Base-by-base conservation (phyloP, 1,140 invertebrate species). In the Leptopilina clavipes region DNA sequence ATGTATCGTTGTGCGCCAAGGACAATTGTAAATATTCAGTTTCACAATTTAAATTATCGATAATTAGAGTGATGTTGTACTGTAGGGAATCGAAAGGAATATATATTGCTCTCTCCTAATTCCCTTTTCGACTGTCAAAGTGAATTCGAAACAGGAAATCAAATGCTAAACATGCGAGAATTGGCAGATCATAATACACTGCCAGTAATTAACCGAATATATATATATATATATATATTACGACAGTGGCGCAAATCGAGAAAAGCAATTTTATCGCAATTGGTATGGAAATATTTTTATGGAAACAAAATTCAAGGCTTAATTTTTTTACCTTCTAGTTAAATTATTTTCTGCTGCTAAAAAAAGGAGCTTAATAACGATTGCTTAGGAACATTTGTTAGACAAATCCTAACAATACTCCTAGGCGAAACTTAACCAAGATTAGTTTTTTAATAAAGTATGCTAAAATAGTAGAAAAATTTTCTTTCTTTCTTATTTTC, bases 31-130 rank as follows among this genome's bases (percentile, higher is more conserved):
- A 83, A 83, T 81, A 79, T 81, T 79, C 76, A 70, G 54, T 37
- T 31, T 73, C 71, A 73, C 74, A 72, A 82, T 72, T 79, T 81
- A 76, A 78, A 72, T 78, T 76, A 74, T 81, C 80, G 82, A 83
- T 83, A 81, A 80, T 74, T 72, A 81, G 56, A 70, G 52, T 73
- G 45, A 72, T 52, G 72, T 56, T 56, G 71, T 54, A 75, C 73
- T 79, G 54, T 74, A 65, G 59, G 48, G 75, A 81, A 82, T 76
- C 79, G 82, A 40, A 40, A 54, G 76, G 78, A 72, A 79, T 43
- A 73, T 76, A 72, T 76, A 72, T 76, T 70, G 76, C 72, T 70
- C 75, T 44, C 76, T 56, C 56, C 59, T 71, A 80, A 78, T 76
- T 82, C 76, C 76, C 78, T 18, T 70, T 81, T 77, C 76, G 45